Conservation (phyloP, 1,140 invertebrate genomes). For the Popillia japonica region DNA sequence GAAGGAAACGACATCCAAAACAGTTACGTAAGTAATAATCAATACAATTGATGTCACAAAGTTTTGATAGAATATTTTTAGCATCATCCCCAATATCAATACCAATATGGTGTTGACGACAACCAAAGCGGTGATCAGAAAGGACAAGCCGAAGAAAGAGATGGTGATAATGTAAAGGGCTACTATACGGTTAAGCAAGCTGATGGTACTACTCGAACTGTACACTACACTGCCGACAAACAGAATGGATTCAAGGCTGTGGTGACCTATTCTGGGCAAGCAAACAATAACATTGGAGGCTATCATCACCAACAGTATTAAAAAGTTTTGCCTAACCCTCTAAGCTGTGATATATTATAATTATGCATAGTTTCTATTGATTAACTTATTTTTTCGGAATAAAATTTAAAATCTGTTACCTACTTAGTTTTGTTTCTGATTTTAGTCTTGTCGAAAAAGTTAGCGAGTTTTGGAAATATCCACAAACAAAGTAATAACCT, state of each 20-base stretch:
- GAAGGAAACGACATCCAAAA: not conserved
- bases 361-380: not conserved
- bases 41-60: too few relatives aligned
- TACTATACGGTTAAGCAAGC: slow-evolving; percentile 58
- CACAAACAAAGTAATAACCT: too few relatives aligned
- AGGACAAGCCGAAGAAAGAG: slow-evolving; percentile 42
- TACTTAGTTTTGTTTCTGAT: too few relatives aligned
- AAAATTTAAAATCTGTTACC: not conserved
- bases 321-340: not conserved
- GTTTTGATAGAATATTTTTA: not conserved
- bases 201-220: slow-evolving; percentile 64
- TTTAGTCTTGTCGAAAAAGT: too few relatives aligned
- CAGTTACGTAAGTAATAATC: not conserved
- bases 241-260: slow-evolving; percentile 59
- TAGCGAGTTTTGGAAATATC: too few relatives aligned
- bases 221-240: slow-evolving; percentile 64
- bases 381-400: not conserved
- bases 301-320: not conserved
- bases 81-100: slow-evolving; percentile 63
- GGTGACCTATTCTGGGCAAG: slow-evolving; percentile 40
- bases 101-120: slow-evolving; percentile 75
- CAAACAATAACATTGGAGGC: not conserved
- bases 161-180: slow-evolving; percentile 42
- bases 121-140: slow-evolving; percentile 73
- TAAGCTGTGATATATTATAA: slow-evolving; percentile 17